These are phyloP conservation scores for Onychomys leucogaster DNA, from an alignment of 2,797 vertebrate genomes.

Conservation along the genomic window DNA sequence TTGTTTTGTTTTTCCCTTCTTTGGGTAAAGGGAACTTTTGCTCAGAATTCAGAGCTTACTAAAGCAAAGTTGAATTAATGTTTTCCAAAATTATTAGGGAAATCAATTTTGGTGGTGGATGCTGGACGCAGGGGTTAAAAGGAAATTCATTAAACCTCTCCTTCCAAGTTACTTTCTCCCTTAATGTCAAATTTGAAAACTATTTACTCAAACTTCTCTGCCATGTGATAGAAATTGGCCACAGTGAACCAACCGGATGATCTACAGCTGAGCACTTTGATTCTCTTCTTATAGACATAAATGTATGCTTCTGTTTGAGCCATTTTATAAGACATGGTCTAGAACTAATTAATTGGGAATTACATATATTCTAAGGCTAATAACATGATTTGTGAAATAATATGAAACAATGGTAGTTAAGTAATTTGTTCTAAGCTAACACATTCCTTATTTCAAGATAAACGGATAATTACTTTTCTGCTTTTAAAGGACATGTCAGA, in stretches of 20 bases:
- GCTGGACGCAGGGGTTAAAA: background rate
- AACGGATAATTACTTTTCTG: background rate
- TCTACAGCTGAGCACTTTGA: background rate
- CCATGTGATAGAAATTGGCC: background rate
- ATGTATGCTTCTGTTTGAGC: background rate
- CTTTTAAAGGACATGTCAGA: slow-evolving; percentile 22
- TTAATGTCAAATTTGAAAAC: slow-evolving; percentile 9
- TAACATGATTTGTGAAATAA: background rate
- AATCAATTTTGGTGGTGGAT: background rate
- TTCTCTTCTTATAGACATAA: slow-evolving; percentile 4
- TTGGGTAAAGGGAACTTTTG: background rate
- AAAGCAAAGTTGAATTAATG: slow-evolving; percentile 40
- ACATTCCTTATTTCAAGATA: background rate
- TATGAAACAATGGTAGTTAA: slow-evolving; percentile 11
- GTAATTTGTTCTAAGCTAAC: slow-evolving; percentile 29
- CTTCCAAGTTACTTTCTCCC: background rate
- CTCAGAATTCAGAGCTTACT: background rate
- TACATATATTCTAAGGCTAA: background rate
- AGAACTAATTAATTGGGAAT: background rate
- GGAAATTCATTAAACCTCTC: background rate
- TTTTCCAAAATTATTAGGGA: slow-evolving; percentile 8
- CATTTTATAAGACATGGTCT: background rate
- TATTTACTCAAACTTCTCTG: background rate
- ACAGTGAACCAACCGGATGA: background rate
- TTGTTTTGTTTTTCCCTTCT: background rate